Evolutionary conservation across 2,888 invertebrate genomes (phyloP).

Genomic region (Hirtodrosophila histrioides): DNA sequence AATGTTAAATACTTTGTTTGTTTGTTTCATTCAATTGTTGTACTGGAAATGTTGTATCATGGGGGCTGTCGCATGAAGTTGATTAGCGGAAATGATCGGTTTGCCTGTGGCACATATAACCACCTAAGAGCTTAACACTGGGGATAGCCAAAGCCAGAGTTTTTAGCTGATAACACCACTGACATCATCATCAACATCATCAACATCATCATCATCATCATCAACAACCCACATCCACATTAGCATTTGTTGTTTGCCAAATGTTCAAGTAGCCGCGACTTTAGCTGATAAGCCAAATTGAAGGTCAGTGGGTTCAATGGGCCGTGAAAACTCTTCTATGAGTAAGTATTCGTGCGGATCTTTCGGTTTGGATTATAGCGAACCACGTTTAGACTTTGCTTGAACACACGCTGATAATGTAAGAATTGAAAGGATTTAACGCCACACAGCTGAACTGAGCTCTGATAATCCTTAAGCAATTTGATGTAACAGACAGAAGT

Average conservation of each 20-base stretch:
- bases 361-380: constrained; percentile 13
- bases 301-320: constrained; percentile 56
- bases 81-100: constrained; percentile 55
- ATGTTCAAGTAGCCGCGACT: constrained; percentile 20
- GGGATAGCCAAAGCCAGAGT: neutral
- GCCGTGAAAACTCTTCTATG: constrained; percentile 36
- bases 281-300: constrained; percentile 45
- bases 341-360: constrained; percentile 6
- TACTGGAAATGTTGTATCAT: constrained; percentile 9
- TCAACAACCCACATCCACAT: constrained; percentile 3
- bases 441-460: no score
- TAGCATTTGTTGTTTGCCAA: constrained; percentile 36
- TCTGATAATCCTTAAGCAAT: no score
- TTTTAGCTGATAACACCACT: constrained; percentile 47
- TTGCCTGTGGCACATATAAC: constrained; percentile 8
- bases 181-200: constrained; percentile 46
- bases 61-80: constrained; percentile 26
- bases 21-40: constrained; percentile 13
- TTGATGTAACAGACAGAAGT: no score
- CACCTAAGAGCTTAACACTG: neutral
- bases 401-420: no score
- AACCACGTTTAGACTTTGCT: constrained; percentile 1
- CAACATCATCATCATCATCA: constrained; percentile 12
- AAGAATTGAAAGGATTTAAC: no score
- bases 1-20: constrained; percentile 28